Evolutionary conservation across 2,797 vertebrate genomes (phyloP).

Genomic region (Chelonia mydas): DNA sequence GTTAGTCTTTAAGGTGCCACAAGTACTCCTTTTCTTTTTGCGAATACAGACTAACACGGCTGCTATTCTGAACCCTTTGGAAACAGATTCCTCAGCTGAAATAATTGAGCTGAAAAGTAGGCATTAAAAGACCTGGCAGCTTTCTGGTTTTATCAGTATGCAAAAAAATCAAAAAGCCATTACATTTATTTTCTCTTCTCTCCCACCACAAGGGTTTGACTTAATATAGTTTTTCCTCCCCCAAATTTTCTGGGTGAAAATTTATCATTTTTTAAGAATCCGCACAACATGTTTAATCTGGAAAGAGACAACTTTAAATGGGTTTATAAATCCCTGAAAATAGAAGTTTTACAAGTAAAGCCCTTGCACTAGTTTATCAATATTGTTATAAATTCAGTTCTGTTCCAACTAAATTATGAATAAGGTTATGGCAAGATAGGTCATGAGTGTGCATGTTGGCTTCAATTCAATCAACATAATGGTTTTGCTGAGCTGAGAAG

Average conservation of each 20-base stretch:
- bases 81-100: not conserved
- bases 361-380: constrained; percentile 25
- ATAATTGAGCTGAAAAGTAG: not conserved
- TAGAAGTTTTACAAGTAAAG: not conserved
- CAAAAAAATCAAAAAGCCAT: not conserved
- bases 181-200: not conserved
- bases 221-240: not conserved
- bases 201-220: not conserved
- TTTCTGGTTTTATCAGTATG: not conserved
- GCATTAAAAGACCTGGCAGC: not conserved
- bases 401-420: constrained; percentile 25
- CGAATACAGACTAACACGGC: too few relatives aligned
- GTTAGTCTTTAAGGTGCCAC: too few relatives aligned
- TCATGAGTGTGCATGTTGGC: not conserved
- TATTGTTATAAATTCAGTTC: constrained; percentile 2
- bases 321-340: not conserved
- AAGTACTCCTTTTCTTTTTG: too few relatives aligned
- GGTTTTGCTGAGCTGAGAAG: constrained; percentile 46
- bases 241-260: not conserved
- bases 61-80: too few relatives aligned
- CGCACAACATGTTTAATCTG: not conserved
- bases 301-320: not conserved
- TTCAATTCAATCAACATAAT: constrained; percentile 14
- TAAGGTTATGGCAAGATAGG: constrained; percentile 11
- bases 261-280: not conserved